Percentiles rank a stretch among this genome's conserved stretches.
Conservation (phyloP, 2,113 vertebrate species). For the Triplophysa siluroides region DNA sequence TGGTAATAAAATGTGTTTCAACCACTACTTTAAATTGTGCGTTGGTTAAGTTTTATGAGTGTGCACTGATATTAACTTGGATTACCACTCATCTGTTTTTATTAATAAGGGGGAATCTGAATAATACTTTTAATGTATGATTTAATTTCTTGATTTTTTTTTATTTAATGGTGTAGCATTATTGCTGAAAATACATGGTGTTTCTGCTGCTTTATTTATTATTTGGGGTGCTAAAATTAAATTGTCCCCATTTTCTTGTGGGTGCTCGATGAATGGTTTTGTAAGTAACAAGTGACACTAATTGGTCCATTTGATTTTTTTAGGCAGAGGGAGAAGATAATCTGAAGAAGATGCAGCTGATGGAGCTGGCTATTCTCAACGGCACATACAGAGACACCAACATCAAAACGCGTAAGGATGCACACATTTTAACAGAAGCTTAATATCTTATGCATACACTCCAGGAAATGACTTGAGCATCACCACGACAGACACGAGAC, state of each 20-base stretch:
- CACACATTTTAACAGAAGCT: background rate
- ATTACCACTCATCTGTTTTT: background rate
- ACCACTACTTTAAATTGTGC: too few relatives aligned
- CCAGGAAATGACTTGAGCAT: background rate
- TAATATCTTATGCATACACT: background rate
- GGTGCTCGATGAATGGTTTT: background rate
- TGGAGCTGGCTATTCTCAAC: conserved; percentile 83
- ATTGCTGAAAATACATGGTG: background rate
- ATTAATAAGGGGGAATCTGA: too few relatives aligned
- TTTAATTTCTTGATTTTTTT: background rate
- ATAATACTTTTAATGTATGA: too few relatives aligned
- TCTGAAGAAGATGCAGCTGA: conserved; percentile 84
- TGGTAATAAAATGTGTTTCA: too few relatives aligned
- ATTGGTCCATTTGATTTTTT: conserved; percentile 5
- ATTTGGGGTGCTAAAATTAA: background rate
- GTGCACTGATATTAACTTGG: background rate
- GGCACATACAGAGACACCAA: conserved; percentile 85
- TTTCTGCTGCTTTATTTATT: background rate
- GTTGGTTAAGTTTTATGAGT: too few relatives aligned
- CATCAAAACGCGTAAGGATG: conserved; percentile 76
- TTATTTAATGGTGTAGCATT: background rate
- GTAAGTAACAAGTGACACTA: background rate
- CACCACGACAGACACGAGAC: background rate
- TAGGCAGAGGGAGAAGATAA: conserved; percentile 84
- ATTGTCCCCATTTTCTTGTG: background rate